Conservation (phyloP, 2,888 invertebrate species). For the Iselma pallidipennis region DNA sequence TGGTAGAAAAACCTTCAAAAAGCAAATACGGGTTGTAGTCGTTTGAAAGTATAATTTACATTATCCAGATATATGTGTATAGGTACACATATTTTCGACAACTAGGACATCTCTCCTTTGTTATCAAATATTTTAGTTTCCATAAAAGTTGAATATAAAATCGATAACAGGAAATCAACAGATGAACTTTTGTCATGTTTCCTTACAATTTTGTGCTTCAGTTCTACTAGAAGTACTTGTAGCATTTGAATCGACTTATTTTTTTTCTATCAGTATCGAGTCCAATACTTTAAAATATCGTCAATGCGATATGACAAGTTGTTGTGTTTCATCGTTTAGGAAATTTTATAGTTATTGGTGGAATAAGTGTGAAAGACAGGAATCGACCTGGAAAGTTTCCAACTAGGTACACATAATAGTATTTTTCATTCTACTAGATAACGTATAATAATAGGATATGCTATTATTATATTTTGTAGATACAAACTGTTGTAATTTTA, state of each 20-base stretch:
- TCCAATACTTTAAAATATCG: background rate
- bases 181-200: conserved; percentile 3
- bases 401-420: background rate
- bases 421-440: background rate
- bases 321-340: background rate
- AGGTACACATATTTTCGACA: background rate
- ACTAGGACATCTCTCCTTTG: background rate
- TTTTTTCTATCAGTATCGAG: background rate
- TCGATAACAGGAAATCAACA: conserved; percentile 8
- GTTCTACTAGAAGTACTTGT: too few species aligned
- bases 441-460: background rate
- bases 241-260: conserved; percentile 8
- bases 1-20: background rate
- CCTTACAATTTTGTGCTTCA: conserved; percentile 4
- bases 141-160: conserved; percentile 14
- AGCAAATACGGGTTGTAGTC: background rate
- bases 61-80: too few species aligned
- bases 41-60: background rate
- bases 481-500: background rate
- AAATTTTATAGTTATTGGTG: background rate
- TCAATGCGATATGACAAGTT: background rate
- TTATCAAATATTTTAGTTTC: conserved; percentile 7
- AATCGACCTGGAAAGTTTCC: background rate
- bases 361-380: background rate
- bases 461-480: background rate